Percentiles rank a stretch among this genome's conserved stretches.
Evolutionary conservation across 2,888 invertebrate genomes (phyloP).

Genomic region (Falcaria lacertinaria): DNA sequence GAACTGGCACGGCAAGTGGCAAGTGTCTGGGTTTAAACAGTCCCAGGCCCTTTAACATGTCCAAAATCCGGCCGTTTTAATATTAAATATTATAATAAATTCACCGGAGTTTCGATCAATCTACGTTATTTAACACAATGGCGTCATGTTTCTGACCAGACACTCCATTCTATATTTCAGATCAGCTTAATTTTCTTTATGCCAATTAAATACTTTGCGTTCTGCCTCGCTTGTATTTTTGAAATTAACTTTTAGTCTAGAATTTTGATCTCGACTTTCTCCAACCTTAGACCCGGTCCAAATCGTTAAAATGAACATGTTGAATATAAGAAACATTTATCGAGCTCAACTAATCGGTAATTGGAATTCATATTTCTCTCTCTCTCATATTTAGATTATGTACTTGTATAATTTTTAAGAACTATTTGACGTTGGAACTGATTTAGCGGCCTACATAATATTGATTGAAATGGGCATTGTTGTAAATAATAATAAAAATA

Average conservation of each 20-base stretch:
- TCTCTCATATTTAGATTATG: not conserved
- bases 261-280: conserved; percentile 30
- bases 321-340: not conserved
- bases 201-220: not conserved
- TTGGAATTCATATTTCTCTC: not conserved
- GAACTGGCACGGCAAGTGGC: no score
- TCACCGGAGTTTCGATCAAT: no score
- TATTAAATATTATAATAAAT: no score
- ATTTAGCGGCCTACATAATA: not conserved
- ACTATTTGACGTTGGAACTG: not conserved
- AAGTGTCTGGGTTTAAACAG: no score
- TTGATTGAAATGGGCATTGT: no score
- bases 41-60: no score
- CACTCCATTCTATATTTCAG: no score
- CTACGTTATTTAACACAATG: no score
- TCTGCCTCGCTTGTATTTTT: conserved; percentile 14
- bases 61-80: no score
- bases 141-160: no score
- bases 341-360: not conserved
- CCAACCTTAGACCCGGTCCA: conserved; percentile 15
- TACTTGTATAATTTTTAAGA: not conserved
- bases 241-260: conserved; percentile 21
- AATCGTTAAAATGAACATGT: conserved; percentile 1
- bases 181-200: not conserved
- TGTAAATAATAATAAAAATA: not conserved